phyloP scores from a whole-genome alignment of 2,888 invertebrate genomes.

The Leucoma salicis region DNA sequence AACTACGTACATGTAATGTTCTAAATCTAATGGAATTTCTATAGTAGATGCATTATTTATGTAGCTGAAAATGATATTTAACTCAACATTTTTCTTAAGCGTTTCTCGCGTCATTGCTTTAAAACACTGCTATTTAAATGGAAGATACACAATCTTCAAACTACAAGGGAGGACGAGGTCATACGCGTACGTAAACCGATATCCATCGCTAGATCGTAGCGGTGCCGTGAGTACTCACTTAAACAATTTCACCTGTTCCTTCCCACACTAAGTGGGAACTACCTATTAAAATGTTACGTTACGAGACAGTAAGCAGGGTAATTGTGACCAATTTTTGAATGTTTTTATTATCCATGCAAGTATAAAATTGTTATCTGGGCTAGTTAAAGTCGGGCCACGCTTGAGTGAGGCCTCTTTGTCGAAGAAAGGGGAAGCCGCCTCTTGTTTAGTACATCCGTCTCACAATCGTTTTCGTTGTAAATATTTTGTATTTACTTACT shows the following conservation, averaged over 20 bases:
- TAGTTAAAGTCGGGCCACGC: constrained; percentile 48
- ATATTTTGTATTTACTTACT: too few relatives aligned
- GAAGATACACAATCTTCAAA: not conserved
- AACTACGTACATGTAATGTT: too few relatives aligned
- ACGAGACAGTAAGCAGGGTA: constrained; percentile 71
- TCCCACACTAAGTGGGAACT: constrained; percentile 68
- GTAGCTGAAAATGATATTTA: too few relatives aligned
- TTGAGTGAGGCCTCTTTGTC: constrained; percentile 40
- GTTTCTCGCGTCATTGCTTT: too few relatives aligned
- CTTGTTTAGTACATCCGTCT: constrained; percentile 19
- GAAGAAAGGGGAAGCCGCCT: constrained; percentile 36
- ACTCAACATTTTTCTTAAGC: too few relatives aligned
- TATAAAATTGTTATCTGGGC: constrained; percentile 69
- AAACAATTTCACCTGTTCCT: constrained; percentile 31
- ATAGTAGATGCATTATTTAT: too few relatives aligned
- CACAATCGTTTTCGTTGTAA: constrained; percentile 2
- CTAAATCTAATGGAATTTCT: too few relatives aligned
- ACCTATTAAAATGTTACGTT: constrained; percentile 77
- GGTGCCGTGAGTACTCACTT: constrained; percentile 9
- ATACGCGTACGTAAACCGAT: constrained; percentile 10
- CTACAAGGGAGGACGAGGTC: constrained; percentile 8
- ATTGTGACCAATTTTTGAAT: constrained; percentile 75
- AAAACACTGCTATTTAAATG: not conserved
- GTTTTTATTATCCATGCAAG: constrained; percentile 75
- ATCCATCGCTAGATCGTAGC: constrained; percentile 7